Evolutionary conservation across 2,797 vertebrate species (phyloP).

Genomic region (Sebastiscus tertius): DNA sequence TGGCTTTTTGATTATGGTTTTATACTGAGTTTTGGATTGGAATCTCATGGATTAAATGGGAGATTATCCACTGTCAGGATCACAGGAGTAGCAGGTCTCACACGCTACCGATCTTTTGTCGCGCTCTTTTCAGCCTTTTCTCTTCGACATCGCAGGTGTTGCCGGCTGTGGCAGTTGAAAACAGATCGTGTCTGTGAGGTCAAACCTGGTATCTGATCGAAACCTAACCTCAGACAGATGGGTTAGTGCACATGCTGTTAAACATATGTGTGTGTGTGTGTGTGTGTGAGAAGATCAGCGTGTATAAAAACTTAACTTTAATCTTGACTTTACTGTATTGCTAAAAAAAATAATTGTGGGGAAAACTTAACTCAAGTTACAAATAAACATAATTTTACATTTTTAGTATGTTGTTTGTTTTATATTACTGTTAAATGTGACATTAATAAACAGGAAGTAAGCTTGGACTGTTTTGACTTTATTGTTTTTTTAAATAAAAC

Average conservation of each 20-base stretch:
- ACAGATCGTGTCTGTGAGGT: slow-evolving; percentile 51
- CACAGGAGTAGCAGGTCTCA: not conserved
- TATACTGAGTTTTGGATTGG: not conserved
- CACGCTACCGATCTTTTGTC: slow-evolving; percentile 5
- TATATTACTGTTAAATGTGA: slow-evolving; percentile 1
- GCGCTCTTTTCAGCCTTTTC: slow-evolving; percentile 41
- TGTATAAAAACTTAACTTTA: not conserved
- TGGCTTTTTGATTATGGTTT: not conserved
- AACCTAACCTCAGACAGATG: slow-evolving; percentile 76
- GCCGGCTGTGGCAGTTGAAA: slow-evolving; percentile 66
- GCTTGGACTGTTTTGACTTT: slow-evolving; percentile 67
- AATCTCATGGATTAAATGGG: slow-evolving; percentile 1
- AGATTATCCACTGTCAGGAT: slow-evolving; percentile 1
- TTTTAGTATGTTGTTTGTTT: not conserved
- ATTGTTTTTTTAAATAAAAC: slow-evolving; percentile 85
- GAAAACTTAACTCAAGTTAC: not conserved
- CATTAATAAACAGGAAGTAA: slow-evolving; percentile 36
- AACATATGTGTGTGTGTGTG: not conserved
- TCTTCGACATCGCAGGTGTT: slow-evolving; percentile 63
- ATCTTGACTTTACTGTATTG: not conserved
- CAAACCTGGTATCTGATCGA: slow-evolving; percentile 74
- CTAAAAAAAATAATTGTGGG: not conserved
- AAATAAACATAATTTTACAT: not conserved
- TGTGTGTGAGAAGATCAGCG: not conserved
- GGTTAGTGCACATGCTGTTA: slow-evolving; percentile 26